Conservation (phyloP, 2,113 vertebrate species). For the Herpetotheres cachinnans region DNA sequence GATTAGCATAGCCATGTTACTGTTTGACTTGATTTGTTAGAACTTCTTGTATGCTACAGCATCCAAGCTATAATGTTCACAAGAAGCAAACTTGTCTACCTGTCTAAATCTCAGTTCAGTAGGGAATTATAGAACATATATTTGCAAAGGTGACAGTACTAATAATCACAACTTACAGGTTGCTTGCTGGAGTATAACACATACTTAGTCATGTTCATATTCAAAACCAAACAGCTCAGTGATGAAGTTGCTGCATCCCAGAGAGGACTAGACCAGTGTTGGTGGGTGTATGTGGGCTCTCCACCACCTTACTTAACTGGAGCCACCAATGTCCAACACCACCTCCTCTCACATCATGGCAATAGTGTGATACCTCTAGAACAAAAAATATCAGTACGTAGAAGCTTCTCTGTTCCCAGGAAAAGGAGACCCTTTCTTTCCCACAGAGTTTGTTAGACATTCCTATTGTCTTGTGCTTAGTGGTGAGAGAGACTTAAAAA, state of each 20-base stretch:
- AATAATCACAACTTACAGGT: neutral
- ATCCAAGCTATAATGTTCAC: neutral
- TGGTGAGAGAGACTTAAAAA: neutral
- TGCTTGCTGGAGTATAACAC: neutral
- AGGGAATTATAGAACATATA: neutral
- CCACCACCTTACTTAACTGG: neutral
- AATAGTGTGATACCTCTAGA: neutral
- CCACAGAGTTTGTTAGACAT: neutral
- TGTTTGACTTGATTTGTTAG: neutral
- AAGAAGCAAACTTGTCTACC: neutral
- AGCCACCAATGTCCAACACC: neutral
- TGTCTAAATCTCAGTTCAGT: neutral
- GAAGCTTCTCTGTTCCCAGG: neutral
- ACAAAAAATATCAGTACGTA: neutral
- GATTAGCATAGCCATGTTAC: neutral
- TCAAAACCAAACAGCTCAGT: neutral
- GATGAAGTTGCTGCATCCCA: neutral
- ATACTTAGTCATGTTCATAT: neutral
- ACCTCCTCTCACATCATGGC: neutral
- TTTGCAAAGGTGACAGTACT: neutral
- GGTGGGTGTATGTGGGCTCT: neutral
- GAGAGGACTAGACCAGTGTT: neutral
- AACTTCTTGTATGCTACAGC: neutral
- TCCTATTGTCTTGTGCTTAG: neutral
- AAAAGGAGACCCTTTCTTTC: neutral